phyloP scores from a whole-genome alignment of 2,797 vertebrate species.

The Stomatorhinus walkeri region DNA sequence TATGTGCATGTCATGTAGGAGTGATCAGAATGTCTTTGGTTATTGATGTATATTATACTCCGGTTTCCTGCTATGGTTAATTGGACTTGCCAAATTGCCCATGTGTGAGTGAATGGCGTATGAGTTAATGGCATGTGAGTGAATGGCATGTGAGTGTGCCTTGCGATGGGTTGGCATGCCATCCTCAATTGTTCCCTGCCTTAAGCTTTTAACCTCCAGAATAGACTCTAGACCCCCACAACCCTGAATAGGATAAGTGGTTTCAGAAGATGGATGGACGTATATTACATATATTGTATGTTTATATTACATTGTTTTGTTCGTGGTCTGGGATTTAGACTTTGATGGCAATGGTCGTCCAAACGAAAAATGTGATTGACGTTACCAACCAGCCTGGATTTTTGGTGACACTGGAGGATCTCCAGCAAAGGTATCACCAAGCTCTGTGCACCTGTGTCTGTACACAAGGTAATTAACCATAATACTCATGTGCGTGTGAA shows the following conservation, averaged over 20 bases:
- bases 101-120: not conserved
- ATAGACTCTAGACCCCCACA: not conserved
- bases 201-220: not conserved
- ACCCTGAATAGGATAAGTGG: not conserved
- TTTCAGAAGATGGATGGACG: not conserved
- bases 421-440: constrained; percentile 54
- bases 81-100: not conserved
- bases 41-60: not conserved
- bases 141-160: not conserved
- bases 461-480: not conserved
- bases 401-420: constrained; percentile 59
- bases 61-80: not conserved
- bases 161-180: not conserved
- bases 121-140: no score
- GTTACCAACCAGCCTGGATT: constrained; percentile 63
- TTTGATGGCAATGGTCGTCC: constrained; percentile 55
- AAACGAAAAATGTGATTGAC: constrained; percentile 61
- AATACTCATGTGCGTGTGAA: not conserved
- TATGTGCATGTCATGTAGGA: not conserved
- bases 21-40: not conserved
- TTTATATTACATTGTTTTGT: not conserved
- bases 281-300: not conserved
- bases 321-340: constrained; percentile 38
- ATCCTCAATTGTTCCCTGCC: not conserved
- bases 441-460: not conserved